These are phyloP conservation scores for Drosophila ananassae DNA, from an alignment of 1,140 invertebrate genomes.

Conservation along the genomic window DNA sequence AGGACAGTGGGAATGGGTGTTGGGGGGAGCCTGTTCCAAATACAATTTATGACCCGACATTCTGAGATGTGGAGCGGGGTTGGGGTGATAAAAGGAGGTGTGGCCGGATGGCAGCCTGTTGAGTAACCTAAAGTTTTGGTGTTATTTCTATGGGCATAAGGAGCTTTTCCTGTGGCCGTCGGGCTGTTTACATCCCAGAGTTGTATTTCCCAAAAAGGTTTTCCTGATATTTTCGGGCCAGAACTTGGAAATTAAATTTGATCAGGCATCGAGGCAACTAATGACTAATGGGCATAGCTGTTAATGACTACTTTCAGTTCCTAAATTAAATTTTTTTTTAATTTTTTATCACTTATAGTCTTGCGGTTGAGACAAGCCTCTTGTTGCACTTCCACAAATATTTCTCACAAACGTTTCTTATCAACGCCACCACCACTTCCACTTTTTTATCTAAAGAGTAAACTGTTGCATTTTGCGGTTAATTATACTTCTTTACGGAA, in stretches of 20 bases:
- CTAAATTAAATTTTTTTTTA: background rate
- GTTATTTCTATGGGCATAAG: slow-evolving; percentile 31
- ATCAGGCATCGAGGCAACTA: background rate
- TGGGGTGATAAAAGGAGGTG: slow-evolving; percentile 4
- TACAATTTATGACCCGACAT: slow-evolving; percentile 25
- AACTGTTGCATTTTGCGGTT: slow-evolving; percentile 26
- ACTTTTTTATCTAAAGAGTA: background rate
- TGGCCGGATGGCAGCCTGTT: slow-evolving; percentile 20
- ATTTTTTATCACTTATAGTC: slow-evolving; percentile 4
- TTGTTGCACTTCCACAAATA: background rate
- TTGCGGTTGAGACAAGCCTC: slow-evolving; percentile 2
- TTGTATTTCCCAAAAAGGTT: slow-evolving; percentile 39
- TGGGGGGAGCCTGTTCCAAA: slow-evolving; percentile 1
- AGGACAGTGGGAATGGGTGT: background rate
- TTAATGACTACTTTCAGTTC: background rate
- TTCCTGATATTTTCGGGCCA: slow-evolving; percentile 1
- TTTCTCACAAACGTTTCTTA: slow-evolving; percentile 6
- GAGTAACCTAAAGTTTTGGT: slow-evolving; percentile 37
- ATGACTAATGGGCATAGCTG: background rate
- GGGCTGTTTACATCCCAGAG: slow-evolving; percentile 29
- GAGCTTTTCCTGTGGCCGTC: slow-evolving; percentile 34
- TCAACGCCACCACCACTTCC: background rate
- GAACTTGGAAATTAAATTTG: slow-evolving; percentile 18
- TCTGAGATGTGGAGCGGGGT: background rate
- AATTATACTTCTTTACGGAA: background rate